Evolutionary conservation across 2,113 vertebrate species (phyloP).

Genomic region (Pseudorasbora parva): DNA sequence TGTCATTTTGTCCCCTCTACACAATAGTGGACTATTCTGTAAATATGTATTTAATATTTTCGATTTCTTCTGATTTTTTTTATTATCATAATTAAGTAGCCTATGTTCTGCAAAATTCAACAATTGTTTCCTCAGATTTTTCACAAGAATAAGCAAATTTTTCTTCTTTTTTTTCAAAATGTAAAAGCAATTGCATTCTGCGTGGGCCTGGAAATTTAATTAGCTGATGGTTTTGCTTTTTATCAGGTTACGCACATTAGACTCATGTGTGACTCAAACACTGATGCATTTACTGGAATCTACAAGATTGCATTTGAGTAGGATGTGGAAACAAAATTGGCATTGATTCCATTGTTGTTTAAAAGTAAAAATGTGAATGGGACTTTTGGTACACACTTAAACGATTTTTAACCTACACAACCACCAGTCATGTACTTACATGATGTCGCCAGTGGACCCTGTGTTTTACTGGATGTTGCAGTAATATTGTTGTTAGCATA

Average conservation of each 20-base stretch:
- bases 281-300: constrained; percentile 16
- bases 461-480: neutral
- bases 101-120: too few species aligned
- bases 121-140: neutral
- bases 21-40: too few species aligned
- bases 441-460: neutral
- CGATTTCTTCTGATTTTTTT: neutral
- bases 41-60: too few species aligned
- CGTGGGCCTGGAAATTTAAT: neutral
- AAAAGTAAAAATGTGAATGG: neutral
- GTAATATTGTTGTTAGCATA: neutral
- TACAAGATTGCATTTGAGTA: neutral
- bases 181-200: neutral
- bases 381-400: neutral
- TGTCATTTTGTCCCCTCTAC: too few species aligned
- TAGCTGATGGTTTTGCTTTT: neutral
- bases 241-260: neutral
- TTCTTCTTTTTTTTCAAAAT: neutral
- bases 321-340: constrained; percentile 13
- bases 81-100: too few species aligned
- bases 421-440: neutral
- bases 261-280: constrained; percentile 8
- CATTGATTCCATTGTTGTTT: constrained; percentile 10
- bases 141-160: neutral
- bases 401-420: neutral